phyloP scores from a whole-genome alignment of 1,140 invertebrate species.

The Venustaconcha ellipsiformis region DNA sequence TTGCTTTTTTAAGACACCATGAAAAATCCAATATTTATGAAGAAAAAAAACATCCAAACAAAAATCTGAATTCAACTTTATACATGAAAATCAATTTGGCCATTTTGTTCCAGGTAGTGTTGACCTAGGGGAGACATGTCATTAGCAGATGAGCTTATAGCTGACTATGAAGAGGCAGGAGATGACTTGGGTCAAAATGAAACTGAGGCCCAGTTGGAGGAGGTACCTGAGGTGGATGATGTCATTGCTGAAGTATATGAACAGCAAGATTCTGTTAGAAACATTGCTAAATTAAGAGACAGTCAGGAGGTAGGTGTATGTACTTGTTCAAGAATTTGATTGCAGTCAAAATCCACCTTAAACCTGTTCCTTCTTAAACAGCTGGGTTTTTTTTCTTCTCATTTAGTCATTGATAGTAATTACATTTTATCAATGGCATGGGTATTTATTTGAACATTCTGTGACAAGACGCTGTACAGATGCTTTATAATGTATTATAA shows the following conservation, averaged over 20 bases:
- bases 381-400: not conserved
- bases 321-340: not conserved
- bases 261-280: constrained; percentile 78
- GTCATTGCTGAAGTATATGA: constrained; percentile 70
- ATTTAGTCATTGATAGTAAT: not conserved
- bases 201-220: constrained; percentile 55
- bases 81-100: too few species aligned
- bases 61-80: too few species aligned
- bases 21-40: too few species aligned
- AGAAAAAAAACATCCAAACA: too few species aligned
- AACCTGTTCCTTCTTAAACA: not conserved
- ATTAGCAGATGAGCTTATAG: constrained; percentile 92
- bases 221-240: constrained; percentile 64
- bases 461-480: not conserved
- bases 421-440: not conserved
- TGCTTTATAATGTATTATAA: not conserved
- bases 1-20: too few species aligned
- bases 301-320: constrained; percentile 58
- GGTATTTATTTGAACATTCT: not conserved
- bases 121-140: constrained; percentile 78
- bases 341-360: not conserved
- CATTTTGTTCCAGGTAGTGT: too few species aligned
- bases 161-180: constrained; percentile 90
- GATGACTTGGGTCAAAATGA: constrained; percentile 75
- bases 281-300: constrained; percentile 88